Percentiles rank a stretch among this genome's conserved stretches.
Evolutionary conservation across 2,797 vertebrate genomes (phyloP).

Genomic region (Sternotherus odoratus): DNA sequence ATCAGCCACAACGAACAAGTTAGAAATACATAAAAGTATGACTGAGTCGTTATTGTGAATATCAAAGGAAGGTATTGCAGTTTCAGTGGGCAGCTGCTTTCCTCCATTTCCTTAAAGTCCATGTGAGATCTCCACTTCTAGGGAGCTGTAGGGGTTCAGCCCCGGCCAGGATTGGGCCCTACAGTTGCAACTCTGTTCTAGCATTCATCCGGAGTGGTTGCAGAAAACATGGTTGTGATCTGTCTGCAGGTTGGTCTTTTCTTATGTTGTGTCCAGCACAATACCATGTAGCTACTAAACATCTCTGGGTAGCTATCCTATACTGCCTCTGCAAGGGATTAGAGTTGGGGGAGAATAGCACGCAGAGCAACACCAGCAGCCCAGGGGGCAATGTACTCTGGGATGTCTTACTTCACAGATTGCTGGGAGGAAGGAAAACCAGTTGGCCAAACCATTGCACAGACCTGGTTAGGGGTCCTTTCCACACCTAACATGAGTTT

Average conservation of each 20-base stretch:
- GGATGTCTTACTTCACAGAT: not conserved
- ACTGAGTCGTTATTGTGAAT: not conserved
- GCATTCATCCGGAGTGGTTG: rapidly evolving
- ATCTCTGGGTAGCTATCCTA: not conserved
- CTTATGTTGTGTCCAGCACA: not conserved
- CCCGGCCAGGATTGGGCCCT: not conserved
- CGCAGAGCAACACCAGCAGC: not conserved
- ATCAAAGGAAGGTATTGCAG: not conserved
- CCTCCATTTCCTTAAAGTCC: not conserved
- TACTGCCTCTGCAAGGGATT: not conserved
- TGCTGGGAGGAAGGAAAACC: rapidly evolving
- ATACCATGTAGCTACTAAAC: not conserved
- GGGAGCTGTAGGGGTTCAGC: not conserved
- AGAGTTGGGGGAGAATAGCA: not conserved
- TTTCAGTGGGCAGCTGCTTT: not conserved
- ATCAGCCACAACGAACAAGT: not conserved
- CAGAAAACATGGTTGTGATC: not conserved
- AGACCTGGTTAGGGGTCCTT: not conserved
- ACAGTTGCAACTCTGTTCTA: not conserved
- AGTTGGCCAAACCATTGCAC: not conserved
- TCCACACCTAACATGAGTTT: not conserved
- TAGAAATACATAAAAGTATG: not conserved
- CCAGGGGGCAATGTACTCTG: not conserved
- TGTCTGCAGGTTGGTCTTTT: not conserved
- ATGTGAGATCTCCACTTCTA: not conserved